These are phyloP conservation scores for Leptodactylus fallax DNA, from an alignment of 2,797 vertebrate species.

Conservation along the genomic window DNA sequence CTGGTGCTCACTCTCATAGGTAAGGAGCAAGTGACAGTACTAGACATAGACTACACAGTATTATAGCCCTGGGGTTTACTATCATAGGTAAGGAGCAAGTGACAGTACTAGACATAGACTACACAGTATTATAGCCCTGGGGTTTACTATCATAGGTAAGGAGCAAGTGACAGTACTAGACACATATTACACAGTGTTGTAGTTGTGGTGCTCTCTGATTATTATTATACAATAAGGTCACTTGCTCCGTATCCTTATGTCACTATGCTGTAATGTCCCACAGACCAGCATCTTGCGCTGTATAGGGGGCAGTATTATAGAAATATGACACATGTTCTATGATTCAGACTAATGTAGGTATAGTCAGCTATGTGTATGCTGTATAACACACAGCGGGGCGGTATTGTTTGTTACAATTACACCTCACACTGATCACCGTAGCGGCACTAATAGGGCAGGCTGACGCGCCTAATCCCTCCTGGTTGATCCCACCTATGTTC, in stretches of 20 bases:
- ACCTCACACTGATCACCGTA: not conserved
- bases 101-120: not conserved
- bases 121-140: not conserved
- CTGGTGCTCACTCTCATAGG: not conserved
- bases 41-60: no score
- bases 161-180: not conserved
- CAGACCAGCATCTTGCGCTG: not conserved
- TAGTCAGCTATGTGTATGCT: not conserved
- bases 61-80: not conserved
- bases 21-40: not conserved
- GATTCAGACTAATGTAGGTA: not conserved
- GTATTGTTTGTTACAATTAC: not conserved
- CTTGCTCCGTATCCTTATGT: not conserved
- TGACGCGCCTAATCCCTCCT: conserved; percentile 4
- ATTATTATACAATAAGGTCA: not conserved
- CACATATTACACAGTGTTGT: not conserved
- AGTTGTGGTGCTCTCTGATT: not conserved
- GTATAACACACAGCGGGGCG: not conserved
- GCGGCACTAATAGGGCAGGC: not conserved
- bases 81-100: not conserved
- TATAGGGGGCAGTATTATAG: not conserved
- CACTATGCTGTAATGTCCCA: not conserved
- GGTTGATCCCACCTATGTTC: not conserved
- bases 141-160: not conserved
- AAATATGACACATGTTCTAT: not conserved